These are phyloP conservation scores for Timema cristinae DNA, from an alignment of 2,888 invertebrate genomes.

Conservation along the genomic window DNA sequence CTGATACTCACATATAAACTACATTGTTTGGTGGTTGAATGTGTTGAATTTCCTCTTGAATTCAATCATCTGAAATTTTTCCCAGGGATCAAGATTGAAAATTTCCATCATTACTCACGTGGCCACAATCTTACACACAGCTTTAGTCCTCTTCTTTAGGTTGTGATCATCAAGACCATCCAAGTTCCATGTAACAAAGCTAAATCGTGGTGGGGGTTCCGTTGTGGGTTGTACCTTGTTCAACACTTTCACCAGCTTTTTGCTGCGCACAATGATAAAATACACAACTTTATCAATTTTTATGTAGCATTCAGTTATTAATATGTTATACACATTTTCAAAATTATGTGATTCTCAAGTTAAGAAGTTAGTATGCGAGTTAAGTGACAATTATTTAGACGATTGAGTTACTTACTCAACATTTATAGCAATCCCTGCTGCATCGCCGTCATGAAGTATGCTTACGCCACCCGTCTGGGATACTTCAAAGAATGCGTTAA, in stretches of 20 bases:
- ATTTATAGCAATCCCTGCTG: slow-evolving; percentile 35
- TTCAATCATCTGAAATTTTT: too few species aligned
- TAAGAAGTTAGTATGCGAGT: not conserved
- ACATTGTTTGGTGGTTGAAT: too few species aligned
- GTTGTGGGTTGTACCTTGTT: slow-evolving; percentile 17
- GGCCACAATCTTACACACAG: slow-evolving; percentile 48
- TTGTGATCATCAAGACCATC: slow-evolving; percentile 54
- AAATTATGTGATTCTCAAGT: too few species aligned
- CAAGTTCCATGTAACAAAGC: slow-evolving; percentile 55
- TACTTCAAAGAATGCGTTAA: slow-evolving; percentile 43
- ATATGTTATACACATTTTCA: too few species aligned
- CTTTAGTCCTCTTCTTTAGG: slow-evolving; percentile 48
- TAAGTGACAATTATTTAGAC: not conserved
- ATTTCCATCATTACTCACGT: slow-evolving; percentile 39
- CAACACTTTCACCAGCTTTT: slow-evolving; percentile 25
- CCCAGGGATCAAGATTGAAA: not conserved
- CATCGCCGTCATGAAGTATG: slow-evolving; percentile 33
- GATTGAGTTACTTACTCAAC: slow-evolving; percentile 34
- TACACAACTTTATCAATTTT: too few species aligned
- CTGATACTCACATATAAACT: too few species aligned
- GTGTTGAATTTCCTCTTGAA: too few species aligned
- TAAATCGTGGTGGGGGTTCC: slow-evolving; percentile 42
- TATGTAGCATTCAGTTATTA: too few species aligned
- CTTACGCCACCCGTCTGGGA: slow-evolving; percentile 32
- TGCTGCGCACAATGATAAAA: slow-evolving; percentile 19